Evolutionary conservation across 2,113 vertebrate genomes (phyloP).

Genomic region (Heterochromis multidens): DNA sequence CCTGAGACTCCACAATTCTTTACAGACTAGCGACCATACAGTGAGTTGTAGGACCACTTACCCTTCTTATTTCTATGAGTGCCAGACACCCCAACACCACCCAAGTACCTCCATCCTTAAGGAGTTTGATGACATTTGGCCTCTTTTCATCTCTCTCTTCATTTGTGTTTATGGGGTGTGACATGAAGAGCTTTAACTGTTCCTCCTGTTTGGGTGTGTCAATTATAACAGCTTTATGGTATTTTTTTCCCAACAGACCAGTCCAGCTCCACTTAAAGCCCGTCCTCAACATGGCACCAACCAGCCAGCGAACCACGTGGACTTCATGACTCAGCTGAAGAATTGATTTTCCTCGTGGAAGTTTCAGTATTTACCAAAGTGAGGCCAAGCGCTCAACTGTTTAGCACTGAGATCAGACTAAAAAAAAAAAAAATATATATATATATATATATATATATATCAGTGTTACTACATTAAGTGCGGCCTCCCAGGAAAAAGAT

Average conservation of each 20-base stretch:
- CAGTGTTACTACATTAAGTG: too few relatives aligned
- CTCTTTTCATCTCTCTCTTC: background rate
- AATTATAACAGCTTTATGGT: background rate
- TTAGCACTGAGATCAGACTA: background rate
- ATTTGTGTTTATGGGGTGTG: background rate
- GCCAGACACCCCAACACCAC: background rate
- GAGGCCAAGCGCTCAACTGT: background rate
- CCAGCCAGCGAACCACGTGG: background rate
- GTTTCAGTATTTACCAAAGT: background rate
- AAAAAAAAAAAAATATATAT: too few relatives aligned
- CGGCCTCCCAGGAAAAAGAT: background rate
- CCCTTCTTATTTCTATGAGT: background rate
- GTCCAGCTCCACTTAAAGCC: slow-evolving; percentile 32
- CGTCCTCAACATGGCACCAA: background rate
- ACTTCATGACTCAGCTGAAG: background rate
- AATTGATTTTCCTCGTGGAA: background rate
- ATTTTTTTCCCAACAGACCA: background rate
- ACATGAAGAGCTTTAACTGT: background rate
- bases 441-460: too few relatives aligned
- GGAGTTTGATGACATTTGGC: background rate
- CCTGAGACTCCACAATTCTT: background rate
- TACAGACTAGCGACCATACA: background rate
- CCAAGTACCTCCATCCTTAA: background rate
- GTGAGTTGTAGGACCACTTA: background rate
- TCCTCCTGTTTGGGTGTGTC: slow-evolving; percentile 30